Percentiles rank a stretch among this genome's conserved stretches.
phyloP scores from a whole-genome alignment of 2,113 vertebrate genomes.

The Syngnathus floridae region DNA sequence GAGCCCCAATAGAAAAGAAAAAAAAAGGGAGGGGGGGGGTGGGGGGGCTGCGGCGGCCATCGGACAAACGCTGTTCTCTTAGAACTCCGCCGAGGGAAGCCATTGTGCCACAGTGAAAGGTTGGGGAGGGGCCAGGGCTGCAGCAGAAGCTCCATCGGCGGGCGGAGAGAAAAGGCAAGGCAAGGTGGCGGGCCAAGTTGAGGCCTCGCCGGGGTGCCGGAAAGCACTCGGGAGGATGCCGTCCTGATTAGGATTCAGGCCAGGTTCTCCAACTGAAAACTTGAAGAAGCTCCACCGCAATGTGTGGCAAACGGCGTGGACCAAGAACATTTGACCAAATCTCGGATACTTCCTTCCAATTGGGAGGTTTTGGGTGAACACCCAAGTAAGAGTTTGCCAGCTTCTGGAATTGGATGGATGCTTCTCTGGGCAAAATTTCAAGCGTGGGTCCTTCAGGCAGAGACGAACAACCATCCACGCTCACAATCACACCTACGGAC shows the following conservation, averaged over 20 bases:
- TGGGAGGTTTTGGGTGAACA: no score
- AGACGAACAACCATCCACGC: no score
- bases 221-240: slow-evolving; percentile 11
- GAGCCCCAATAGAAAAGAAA: slow-evolving; percentile 14
- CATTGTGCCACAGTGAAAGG: slow-evolving; percentile 56
- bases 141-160: slow-evolving; percentile 30
- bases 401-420: no score
- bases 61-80: slow-evolving; percentile 54
- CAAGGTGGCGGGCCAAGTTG: slow-evolving; percentile 50
- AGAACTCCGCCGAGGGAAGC: slow-evolving; percentile 56
- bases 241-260: background rate
- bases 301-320: background rate
- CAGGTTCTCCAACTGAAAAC: background rate
- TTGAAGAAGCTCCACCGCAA: background rate
- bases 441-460: no score
- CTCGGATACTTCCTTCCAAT: no score
- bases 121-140: slow-evolving; percentile 28
- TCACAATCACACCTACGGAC: no score
- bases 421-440: no score
- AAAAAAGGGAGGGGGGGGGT: slow-evolving; percentile 37
- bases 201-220: slow-evolving; percentile 18
- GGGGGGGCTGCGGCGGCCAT: slow-evolving; percentile 30
- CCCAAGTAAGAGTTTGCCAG: no score
- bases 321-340: background rate
- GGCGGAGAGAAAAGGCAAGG: slow-evolving; percentile 42